Evolutionary conservation across 2,888 invertebrate species (phyloP).

Genomic region (Drosophila aldrichi): DNA sequence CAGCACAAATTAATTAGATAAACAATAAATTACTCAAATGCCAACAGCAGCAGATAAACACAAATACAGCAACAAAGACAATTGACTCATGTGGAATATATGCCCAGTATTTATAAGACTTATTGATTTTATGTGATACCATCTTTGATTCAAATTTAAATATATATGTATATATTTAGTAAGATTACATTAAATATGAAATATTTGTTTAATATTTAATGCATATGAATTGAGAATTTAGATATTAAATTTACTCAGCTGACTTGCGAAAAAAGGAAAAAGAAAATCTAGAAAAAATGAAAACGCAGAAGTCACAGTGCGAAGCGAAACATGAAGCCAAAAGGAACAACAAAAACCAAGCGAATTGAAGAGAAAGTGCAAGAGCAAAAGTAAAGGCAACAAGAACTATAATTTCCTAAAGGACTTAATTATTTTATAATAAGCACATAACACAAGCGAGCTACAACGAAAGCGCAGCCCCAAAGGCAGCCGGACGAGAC

Average conservation of each 20-base stretch:
- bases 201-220: neutral
- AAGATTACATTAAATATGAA: neutral
- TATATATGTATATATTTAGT: neutral
- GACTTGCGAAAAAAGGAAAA: neutral
- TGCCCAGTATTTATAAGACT: neutral
- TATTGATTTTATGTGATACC: conserved; percentile 2
- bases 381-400: conserved; percentile 46
- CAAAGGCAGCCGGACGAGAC: conserved; percentile 21
- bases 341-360: conserved; percentile 8
- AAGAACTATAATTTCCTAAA: conserved; percentile 81
- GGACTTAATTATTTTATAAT: conserved; percentile 84
- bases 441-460: conserved; percentile 73
- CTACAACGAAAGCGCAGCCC: conserved; percentile 35
- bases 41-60: conserved; percentile 53
- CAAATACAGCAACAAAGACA: conserved; percentile 24
- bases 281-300: conserved; percentile 5
- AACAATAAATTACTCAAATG: conserved; percentile 73
- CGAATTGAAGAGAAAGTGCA: conserved; percentile 21
- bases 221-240: neutral
- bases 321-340: conserved; percentile 10
- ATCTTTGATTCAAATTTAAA: neutral
- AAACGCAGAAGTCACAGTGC: conserved; percentile 33
- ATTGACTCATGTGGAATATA: neutral
- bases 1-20: conserved; percentile 77
- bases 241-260: neutral